These are phyloP conservation scores for Pelusios castaneus DNA, from an alignment of 2,113 vertebrate species.

Conservation along the genomic window DNA sequence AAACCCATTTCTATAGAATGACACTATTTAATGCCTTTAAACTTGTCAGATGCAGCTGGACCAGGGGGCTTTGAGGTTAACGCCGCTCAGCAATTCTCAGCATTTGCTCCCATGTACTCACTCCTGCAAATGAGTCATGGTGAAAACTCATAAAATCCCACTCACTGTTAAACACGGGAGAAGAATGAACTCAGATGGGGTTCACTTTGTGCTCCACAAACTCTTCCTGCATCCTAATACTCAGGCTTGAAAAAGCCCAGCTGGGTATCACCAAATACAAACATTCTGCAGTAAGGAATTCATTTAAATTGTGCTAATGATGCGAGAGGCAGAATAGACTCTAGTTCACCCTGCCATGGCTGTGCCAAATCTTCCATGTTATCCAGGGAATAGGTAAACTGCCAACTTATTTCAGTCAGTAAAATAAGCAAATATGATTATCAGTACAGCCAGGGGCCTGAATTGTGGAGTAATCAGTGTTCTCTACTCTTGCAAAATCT, in stretches of 20 bases:
- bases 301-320: neutral
- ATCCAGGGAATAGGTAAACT: neutral
- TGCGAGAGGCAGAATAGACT: neutral
- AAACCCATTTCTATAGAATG: neutral
- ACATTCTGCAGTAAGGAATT: neutral
- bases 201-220: neutral
- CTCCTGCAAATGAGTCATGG: neutral
- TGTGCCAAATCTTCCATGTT: accelerated
- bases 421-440: neutral
- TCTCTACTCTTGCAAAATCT: neutral
- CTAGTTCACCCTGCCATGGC: neutral
- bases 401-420: neutral
- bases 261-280: neutral
- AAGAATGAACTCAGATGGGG: neutral
- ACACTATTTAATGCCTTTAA: neutral
- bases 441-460: neutral
- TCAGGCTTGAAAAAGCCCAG: neutral
- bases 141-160: neutral
- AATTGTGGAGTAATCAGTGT: neutral
- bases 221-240: neutral
- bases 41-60: neutral
- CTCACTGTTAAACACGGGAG: neutral
- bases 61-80: neutral
- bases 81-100: neutral
- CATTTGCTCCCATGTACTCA: neutral